Evolutionary conservation across 1,140 invertebrate species (phyloP).

Genomic region (Linepithema humile): DNA sequence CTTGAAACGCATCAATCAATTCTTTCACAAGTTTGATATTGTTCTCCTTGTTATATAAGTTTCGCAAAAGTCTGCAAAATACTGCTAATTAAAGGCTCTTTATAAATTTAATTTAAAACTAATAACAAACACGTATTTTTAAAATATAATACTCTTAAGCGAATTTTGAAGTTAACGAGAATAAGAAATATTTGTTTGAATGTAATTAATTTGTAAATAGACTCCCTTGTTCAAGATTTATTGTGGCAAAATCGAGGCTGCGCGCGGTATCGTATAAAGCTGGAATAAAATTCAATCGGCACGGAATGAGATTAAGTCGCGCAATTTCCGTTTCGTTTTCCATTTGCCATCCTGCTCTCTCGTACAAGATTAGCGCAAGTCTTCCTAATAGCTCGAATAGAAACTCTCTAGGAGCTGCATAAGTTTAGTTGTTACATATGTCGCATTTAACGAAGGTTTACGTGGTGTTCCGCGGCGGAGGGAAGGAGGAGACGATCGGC

Average conservation of each 20-base stretch:
- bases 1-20: neutral
- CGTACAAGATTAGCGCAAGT: slow-evolving; percentile 11
- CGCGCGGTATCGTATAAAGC: neutral
- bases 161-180: neutral
- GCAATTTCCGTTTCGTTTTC: slow-evolving; percentile 27
- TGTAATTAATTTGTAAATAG: slow-evolving; percentile 1
- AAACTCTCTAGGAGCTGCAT: slow-evolving; percentile 10
- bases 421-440: slow-evolving; percentile 52
- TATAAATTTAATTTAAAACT: neutral
- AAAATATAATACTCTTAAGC: neutral
- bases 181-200: neutral
- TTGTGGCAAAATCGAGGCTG: neutral
- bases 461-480: slow-evolving; percentile 89
- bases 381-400: slow-evolving; percentile 22
- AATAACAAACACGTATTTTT: neutral
- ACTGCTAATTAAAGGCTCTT: neutral
- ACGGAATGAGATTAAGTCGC: slow-evolving; percentile 30
- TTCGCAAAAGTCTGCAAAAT: neutral
- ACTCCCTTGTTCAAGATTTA: neutral
- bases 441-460: slow-evolving; percentile 85
- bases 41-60: neutral
- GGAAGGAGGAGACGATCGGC: slow-evolving; percentile 86
- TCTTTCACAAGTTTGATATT: neutral
- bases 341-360: neutral
- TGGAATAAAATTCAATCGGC: slow-evolving; percentile 39